Evolutionary conservation across 1,140 invertebrate species (phyloP).

Genomic region (Cydia strobilella): DNA sequence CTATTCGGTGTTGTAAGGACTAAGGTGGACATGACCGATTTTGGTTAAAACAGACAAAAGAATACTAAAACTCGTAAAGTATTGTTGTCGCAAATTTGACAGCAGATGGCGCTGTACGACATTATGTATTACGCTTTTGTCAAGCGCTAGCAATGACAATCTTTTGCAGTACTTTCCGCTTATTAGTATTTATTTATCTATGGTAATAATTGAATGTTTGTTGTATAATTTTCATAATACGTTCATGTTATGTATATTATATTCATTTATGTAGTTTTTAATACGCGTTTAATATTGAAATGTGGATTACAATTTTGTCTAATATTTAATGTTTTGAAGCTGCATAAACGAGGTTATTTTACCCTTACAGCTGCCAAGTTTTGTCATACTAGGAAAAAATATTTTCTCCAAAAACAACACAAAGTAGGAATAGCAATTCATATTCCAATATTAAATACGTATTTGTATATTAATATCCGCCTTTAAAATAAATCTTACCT

Average conservation of each 20-base stretch:
- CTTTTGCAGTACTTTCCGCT: not conserved
- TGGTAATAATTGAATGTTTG: constrained; percentile 7
- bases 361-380: not conserved
- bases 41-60: too few relatives aligned
- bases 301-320: not conserved
- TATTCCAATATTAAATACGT: constrained; percentile 5
- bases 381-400: not conserved
- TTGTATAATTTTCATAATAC: constrained; percentile 11
- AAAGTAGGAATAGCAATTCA: not conserved
- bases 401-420: too few relatives aligned
- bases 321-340: not conserved
- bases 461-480: constrained; percentile 7
- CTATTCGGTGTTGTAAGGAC: constrained; percentile 13
- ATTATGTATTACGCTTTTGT: not conserved
- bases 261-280: constrained; percentile 1
- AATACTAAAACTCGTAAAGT: not conserved
- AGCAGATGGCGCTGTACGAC: not conserved
- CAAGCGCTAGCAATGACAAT: not conserved
- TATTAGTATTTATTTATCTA: not conserved
- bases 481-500: constrained; percentile 2
- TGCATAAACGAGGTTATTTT: not conserved
- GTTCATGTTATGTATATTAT: constrained; percentile 9
- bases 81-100: not conserved
- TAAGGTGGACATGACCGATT: constrained; percentile 15
- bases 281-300: not conserved